These are phyloP conservation scores for Eupithecia exiguata DNA, from an alignment of 2,888 invertebrate species.

Conservation along the genomic window DNA sequence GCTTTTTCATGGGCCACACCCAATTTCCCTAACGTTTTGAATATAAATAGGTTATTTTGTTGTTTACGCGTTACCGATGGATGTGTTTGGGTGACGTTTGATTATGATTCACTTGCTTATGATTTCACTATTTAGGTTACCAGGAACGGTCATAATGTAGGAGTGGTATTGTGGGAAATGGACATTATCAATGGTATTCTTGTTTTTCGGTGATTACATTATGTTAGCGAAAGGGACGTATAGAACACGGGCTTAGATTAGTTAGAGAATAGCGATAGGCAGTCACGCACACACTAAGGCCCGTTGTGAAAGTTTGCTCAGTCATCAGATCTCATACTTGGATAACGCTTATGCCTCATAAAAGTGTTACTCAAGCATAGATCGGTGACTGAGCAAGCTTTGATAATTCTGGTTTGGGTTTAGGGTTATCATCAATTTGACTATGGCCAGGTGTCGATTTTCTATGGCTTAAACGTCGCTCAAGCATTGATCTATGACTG, in stretches of 20 bases:
- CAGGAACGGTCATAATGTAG: neutral
- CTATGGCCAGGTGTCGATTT: no score
- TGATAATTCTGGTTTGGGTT: no score
- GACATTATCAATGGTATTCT: neutral
- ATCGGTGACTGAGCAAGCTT: no score
- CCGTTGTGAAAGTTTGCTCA: no score
- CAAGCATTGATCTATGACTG: no score
- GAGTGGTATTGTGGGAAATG: neutral
- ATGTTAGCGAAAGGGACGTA: neutral
- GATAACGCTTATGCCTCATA: no score
- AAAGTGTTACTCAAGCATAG: no score
- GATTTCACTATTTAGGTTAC: neutral
- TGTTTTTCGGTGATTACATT: neutral
- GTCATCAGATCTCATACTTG: no score
- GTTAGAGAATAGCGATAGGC: no score
- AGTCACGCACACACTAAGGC: no score
- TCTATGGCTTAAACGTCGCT: no score
- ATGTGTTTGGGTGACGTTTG: conserved; percentile 17
- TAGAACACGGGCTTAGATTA: no score
- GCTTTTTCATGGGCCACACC: conserved; percentile 69
- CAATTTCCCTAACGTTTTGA: conserved; percentile 62
- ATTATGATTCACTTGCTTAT: neutral
- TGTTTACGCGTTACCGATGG: conserved; percentile 40
- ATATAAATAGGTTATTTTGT: conserved; percentile 56
- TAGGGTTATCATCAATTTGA: neutral